phyloP scores from a whole-genome alignment of 2,888 invertebrate genomes.

The Cenopis cana region DNA sequence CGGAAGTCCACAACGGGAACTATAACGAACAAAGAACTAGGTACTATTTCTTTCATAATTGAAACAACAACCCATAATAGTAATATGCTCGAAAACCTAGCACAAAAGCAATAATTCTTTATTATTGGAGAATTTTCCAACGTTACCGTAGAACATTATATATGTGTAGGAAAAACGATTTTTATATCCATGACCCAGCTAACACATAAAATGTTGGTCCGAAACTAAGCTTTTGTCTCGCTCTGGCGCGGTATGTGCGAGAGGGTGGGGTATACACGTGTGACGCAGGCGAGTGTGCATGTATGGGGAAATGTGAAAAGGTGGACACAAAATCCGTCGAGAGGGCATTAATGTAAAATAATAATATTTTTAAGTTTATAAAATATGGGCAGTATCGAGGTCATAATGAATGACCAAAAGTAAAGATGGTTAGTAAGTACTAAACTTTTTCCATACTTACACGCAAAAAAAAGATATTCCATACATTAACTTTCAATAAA shows the following conservation, averaged over 20 bases:
- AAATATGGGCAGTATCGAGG: neutral
- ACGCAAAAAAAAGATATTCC: too few relatives aligned
- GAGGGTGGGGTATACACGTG: constrained; percentile 69
- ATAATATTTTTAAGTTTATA: neutral
- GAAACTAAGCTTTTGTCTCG: constrained; percentile 69
- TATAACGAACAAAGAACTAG: constrained; percentile 13
- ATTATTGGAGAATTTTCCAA: constrained; percentile 75
- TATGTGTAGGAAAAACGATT: constrained; percentile 78
- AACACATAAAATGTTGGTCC: constrained; percentile 85
- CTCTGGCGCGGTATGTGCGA: constrained; percentile 62
- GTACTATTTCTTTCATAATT: constrained; percentile 5
- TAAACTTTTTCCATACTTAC: too few relatives aligned
- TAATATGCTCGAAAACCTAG: constrained; percentile 60
- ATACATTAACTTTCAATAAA: too few relatives aligned
- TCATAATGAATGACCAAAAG: neutral
- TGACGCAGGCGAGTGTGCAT: constrained; percentile 74
- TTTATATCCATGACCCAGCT: constrained; percentile 85
- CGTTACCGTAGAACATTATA: constrained; percentile 58
- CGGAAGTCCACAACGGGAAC: neutral
- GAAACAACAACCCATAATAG: constrained; percentile 48
- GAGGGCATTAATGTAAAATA: constrained; percentile 48
- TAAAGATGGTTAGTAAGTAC: too few relatives aligned
- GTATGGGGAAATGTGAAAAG: constrained; percentile 63
- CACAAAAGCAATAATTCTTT: constrained; percentile 72
- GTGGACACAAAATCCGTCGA: constrained; percentile 60